These are phyloP conservation scores for Drosophila acutilabella DNA, from an alignment of 2,888 invertebrate genomes.

Conservation along the genomic window DNA sequence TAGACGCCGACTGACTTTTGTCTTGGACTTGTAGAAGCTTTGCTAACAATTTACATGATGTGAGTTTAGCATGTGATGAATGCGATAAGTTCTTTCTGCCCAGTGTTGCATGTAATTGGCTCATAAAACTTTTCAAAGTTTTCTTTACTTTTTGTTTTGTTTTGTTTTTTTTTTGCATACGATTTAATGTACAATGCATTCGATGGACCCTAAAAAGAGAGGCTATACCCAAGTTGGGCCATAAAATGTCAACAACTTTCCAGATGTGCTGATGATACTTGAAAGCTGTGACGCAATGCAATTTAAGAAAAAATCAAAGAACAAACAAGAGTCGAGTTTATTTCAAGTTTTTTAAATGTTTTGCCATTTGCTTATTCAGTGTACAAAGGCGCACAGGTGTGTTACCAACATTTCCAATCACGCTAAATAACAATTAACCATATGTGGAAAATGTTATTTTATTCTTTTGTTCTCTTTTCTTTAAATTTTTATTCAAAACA, in stretches of 20 bases:
- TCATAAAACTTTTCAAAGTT: constrained; percentile 56
- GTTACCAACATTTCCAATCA: constrained; percentile 44
- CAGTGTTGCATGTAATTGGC: constrained; percentile 78
- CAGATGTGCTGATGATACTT: constrained; percentile 29
- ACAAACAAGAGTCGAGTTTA: background rate
- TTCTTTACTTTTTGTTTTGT: background rate
- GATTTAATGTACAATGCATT: constrained; percentile 2
- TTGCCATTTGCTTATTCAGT: constrained; percentile 55
- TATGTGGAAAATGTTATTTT: constrained; percentile 36
- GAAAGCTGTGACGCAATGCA: constrained; percentile 49
- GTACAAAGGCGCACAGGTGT: constrained; percentile 55
- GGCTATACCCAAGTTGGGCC: constrained; percentile 7
- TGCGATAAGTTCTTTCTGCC: constrained; percentile 70
- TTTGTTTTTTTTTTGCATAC: background rate
- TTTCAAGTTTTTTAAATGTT: constrained; percentile 35
- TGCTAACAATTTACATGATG: constrained; percentile 63
- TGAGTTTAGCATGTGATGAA: constrained; percentile 66
- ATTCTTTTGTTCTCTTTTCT: constrained; percentile 19
- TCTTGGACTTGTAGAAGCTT: constrained; percentile 42
- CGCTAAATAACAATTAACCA: constrained; percentile 76
- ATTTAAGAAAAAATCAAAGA: constrained; percentile 14
- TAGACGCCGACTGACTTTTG: constrained; percentile 55
- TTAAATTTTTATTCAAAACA: constrained; percentile 23
- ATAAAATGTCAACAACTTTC: constrained; percentile 56
- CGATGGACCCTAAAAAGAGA: constrained; percentile 21